Percentiles rank a stretch among this genome's conserved stretches.
Conservation (phyloP, 2,113 vertebrate genomes). For the Neoarius graeffei region DNA sequence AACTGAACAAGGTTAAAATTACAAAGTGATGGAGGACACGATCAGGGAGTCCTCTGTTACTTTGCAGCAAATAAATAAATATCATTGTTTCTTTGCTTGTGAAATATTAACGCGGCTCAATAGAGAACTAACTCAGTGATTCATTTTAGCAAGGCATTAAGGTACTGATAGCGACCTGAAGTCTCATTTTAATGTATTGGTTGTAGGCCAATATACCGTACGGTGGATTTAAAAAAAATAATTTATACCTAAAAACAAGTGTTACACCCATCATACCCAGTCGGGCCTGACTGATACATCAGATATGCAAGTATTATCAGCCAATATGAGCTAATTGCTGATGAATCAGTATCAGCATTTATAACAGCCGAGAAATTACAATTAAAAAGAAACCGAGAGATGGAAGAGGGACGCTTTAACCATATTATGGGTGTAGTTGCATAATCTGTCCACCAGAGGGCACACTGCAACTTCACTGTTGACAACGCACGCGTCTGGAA, state of each 20-base stretch:
- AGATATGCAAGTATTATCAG: too few relatives aligned
- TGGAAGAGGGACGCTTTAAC: too few relatives aligned
- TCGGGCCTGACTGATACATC: too few relatives aligned
- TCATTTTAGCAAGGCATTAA: background rate
- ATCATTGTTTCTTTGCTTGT: background rate
- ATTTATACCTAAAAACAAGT: background rate
- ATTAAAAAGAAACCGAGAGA: too few relatives aligned
- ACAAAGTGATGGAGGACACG: background rate
- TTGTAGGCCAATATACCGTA: background rate
- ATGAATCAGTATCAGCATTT: too few relatives aligned
- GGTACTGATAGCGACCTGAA: background rate
- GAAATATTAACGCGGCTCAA: background rate
- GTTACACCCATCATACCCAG: background rate
- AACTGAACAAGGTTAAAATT: background rate
- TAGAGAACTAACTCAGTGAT: background rate
- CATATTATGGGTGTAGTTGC: too few relatives aligned
- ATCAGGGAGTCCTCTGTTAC: too few relatives aligned
- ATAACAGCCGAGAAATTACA: too few relatives aligned
- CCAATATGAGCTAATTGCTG: too few relatives aligned
- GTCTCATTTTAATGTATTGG: background rate
- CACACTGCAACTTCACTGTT: too few relatives aligned
- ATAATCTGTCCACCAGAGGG: too few relatives aligned
- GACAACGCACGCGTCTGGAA: too few relatives aligned
- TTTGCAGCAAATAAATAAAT: background rate
- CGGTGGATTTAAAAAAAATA: background rate